Percentiles rank a stretch among this genome's conserved stretches.
These are phyloP conservation scores for Natator depressus DNA, from an alignment of 2,113 vertebrate genomes.

Conservation along the genomic window DNA sequence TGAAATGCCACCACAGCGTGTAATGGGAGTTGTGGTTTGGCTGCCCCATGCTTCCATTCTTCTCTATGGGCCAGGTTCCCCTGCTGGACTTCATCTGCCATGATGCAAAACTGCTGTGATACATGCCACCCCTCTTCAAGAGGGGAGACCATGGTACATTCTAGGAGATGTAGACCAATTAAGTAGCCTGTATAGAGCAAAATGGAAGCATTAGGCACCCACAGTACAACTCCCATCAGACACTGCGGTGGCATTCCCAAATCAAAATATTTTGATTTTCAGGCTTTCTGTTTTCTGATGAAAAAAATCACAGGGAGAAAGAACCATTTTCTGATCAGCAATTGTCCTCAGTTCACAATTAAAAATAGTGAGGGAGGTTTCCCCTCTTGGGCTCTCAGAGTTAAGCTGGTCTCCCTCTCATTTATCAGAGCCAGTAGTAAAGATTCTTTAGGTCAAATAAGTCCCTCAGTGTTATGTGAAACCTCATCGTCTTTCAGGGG, in stretches of 20 bases:
- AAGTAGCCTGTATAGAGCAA: background rate
- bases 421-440: background rate
- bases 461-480: rapidly evolving
- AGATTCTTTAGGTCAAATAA: background rate
- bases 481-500: rapidly evolving
- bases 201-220: background rate
- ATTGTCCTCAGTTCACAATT: background rate
- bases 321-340: background rate
- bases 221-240: background rate
- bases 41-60: background rate
- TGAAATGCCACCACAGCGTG: background rate
- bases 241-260: background rate
- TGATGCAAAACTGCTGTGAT: background rate
- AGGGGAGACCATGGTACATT: background rate
- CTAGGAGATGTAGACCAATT: background rate
- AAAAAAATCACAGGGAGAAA: background rate
- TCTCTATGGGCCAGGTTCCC: background rate
- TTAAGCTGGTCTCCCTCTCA: background rate
- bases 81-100: background rate
- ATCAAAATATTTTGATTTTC: background rate
- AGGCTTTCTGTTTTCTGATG: background rate
- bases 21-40: background rate
- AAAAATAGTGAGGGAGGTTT: background rate
- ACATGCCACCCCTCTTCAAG: background rate
- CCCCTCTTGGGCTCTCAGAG: background rate